Evolutionary conservation across 2,113 vertebrate species (phyloP).

Genomic region (Oenanthe oenanthe): DNA sequence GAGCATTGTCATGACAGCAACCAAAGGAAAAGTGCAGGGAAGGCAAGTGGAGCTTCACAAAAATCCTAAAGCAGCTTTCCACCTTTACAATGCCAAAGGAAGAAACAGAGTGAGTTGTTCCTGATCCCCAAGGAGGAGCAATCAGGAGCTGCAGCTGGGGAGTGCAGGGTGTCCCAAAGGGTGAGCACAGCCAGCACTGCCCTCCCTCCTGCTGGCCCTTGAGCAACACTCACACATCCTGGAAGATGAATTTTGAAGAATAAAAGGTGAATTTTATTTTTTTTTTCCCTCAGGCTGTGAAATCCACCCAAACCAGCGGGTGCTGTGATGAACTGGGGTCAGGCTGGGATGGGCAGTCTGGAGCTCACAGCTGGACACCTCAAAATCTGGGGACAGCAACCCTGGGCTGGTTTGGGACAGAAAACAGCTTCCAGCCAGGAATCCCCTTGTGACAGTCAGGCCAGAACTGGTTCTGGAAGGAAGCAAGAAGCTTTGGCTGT

Average conservation of each 20-base stretch:
- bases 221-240: rapidly evolving
- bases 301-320: rapidly evolving
- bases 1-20: background rate
- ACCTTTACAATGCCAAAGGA: background rate
- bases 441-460: background rate
- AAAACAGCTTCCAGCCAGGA: background rate
- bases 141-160: background rate
- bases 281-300: background rate
- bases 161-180: background rate
- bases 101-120: background rate
- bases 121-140: background rate
- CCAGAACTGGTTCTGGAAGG: background rate
- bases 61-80: background rate
- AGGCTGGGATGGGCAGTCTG: background rate
- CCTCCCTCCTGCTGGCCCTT: background rate
- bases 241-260: background rate
- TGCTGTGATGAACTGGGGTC: background rate
- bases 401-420: background rate
- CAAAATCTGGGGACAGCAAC: background rate
- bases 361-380: background rate
- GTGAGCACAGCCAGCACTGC: background rate
- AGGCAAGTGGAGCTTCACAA: background rate
- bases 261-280: background rate
- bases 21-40: background rate
- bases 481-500: background rate